Base-by-base conservation (phyloP, 1,140 invertebrate species). In the Spodoptera litura region DNA sequence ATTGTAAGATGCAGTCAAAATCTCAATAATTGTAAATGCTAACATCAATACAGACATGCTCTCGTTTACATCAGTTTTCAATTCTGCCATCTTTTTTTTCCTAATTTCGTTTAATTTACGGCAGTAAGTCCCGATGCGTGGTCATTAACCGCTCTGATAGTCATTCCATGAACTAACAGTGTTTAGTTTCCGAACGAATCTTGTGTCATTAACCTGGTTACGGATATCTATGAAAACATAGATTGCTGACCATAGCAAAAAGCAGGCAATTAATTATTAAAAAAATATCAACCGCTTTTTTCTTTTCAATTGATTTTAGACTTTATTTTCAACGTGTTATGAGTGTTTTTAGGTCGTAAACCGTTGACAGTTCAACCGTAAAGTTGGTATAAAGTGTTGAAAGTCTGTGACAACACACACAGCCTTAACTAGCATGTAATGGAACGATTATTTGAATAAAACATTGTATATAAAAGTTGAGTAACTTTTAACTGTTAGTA, bases 261-360 rank as follows among this genome's bases (percentile, higher is more conserved):
- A 87, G 75, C 85, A 82, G 77, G 82, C 86, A 90, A 90, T 89
- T 91, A 91, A 90, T 90, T 91, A 90, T 90, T 91, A 81, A 87
- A 87, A 88, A 87, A 89, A 88, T 72, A 72, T 72, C 70, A 12
- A 72, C 62, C 15, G 49, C 9, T 11, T 4, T 25, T 6, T 35
- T 15, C 8, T 9, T 5, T 0, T 0, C 35, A 56, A 72, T 3
- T 2, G 15, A 58, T 58, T 44, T 10, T 66, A 35, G 52, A 53
- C 25, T 11, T 13, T 70, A 31, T n/a, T 4, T 11, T 0, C 0
- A 0, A 25, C 9, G 2, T 4, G 0, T 8, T 70, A 70, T 20
- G 49, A 2, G 13, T 70, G 12, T 20, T 53, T 53, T 70, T 9
- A 10, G 3, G 3, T 27, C 53, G 44, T 5, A 5, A n/a, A 5